Evolutionary conservation across 2,113 vertebrate species (phyloP).

Genomic region (Brachypteracias leptosomus): DNA sequence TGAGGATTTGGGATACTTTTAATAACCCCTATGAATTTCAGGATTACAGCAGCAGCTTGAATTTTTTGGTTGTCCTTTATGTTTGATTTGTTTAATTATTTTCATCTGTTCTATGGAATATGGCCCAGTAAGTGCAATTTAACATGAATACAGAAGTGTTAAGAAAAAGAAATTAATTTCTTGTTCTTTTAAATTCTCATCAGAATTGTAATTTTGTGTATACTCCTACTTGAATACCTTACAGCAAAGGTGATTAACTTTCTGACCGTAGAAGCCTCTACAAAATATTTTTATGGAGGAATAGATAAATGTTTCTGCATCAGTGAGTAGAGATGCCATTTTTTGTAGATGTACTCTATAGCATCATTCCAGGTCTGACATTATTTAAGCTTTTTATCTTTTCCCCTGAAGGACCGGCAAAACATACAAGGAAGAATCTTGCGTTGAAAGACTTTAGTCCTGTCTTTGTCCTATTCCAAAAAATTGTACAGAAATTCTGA

Average conservation of each 20-base stretch:
- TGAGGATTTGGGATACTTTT: neutral
- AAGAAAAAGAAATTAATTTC: neutral
- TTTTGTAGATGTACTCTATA: neutral
- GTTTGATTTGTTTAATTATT: neutral
- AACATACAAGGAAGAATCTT: neutral
- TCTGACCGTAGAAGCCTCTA: neutral
- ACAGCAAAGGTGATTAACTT: neutral
- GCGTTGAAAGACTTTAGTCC: neutral
- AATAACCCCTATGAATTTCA: neutral
- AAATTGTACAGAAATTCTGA: neutral
- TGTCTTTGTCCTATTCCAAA: neutral
- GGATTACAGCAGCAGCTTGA: neutral
- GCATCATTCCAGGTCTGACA: neutral
- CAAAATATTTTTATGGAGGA: neutral
- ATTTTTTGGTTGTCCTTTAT: neutral
- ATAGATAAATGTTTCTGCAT: neutral
- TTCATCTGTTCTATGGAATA: neutral
- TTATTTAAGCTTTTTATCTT: neutral
- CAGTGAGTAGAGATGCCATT: neutral
- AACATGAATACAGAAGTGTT: neutral
- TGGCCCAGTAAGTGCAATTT: neutral
- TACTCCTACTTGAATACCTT: neutral
- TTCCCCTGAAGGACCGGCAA: neutral
- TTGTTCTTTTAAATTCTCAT: neutral
- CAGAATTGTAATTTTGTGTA: neutral